Evolutionary conservation across 2,113 vertebrate genomes (phyloP).

Genomic region (Channa maculata): DNA sequence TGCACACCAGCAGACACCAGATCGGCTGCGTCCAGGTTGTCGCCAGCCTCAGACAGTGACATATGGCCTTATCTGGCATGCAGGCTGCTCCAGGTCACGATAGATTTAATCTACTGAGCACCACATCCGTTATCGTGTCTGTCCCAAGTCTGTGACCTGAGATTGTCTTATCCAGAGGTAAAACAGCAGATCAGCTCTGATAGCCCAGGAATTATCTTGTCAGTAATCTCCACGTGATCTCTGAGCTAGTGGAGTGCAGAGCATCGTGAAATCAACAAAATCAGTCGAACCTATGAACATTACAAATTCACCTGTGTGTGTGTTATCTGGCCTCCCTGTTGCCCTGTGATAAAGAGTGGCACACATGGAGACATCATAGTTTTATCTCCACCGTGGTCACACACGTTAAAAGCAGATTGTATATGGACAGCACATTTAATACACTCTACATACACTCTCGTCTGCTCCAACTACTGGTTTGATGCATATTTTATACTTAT

Average conservation of each 20-base stretch:
- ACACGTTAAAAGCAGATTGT: no score
- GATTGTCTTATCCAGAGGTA: slow-evolving; percentile 34
- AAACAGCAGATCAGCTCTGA: slow-evolving; percentile 31
- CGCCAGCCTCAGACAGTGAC: slow-evolving; percentile 25
- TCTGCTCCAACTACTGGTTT: background rate
- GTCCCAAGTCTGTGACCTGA: background rate
- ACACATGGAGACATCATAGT: background rate
- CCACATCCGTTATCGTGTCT: slow-evolving; percentile 33
- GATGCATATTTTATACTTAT: background rate
- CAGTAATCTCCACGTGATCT: slow-evolving; percentile 31
- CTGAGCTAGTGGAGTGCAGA: slow-evolving; percentile 2
- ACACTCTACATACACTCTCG: background rate
- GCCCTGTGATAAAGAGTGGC: slow-evolving; percentile 27
- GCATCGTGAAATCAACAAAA: slow-evolving; percentile 29
- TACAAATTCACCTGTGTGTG: background rate
- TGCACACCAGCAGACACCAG: background rate
- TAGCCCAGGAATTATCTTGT: slow-evolving; percentile 15
- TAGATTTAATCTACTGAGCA: slow-evolving; percentile 47
- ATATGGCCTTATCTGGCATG: slow-evolving; percentile 32
- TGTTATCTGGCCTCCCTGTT: slow-evolving; percentile 23
- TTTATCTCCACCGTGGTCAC: background rate
- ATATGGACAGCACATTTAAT: background rate
- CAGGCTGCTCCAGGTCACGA: slow-evolving; percentile 28
- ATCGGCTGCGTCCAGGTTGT: slow-evolving; percentile 10
- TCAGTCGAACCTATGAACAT: slow-evolving; percentile 27